These are phyloP conservation scores for Sarcophaga subvicina DNA, from an alignment of 2,888 invertebrate genomes.

Conservation along the genomic window DNA sequence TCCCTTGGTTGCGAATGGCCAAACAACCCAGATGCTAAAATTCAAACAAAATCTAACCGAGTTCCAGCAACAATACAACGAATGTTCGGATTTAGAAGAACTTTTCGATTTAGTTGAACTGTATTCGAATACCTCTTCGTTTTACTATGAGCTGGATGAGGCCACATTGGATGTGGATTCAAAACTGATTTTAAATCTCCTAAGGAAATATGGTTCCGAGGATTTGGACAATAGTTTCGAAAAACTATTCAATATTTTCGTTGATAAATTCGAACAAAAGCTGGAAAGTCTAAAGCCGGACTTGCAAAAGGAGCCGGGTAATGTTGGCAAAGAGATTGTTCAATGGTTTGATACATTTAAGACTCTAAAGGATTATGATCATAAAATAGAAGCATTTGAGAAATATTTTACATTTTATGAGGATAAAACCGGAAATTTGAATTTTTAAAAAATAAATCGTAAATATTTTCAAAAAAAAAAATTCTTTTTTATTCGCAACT, in stretches of 20 bases:
- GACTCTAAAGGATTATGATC: conserved; percentile 32
- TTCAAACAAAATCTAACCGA: conserved; percentile 59
- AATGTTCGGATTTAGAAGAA: conserved; percentile 41
- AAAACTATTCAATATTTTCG: conserved; percentile 52
- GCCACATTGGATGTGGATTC: conserved; percentile 29
- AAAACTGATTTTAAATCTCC: conserved; percentile 23
- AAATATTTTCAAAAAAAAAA: neutral
- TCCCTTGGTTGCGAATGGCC: neutral
- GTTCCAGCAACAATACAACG: conserved; percentile 42
- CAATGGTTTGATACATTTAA: conserved; percentile 44
- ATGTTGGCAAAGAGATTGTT: conserved; percentile 12
- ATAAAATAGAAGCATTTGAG: conserved; percentile 47
- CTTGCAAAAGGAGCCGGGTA: conserved; percentile 4
- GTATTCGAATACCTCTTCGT: conserved; percentile 63
- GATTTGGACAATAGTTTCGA: conserved; percentile 62
- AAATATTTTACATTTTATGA: conserved; percentile 41
- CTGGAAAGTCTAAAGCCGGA: conserved; percentile 35
- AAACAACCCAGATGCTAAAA: conserved; percentile 5
- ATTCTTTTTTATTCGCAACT: no score
- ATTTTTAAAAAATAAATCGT: neutral
- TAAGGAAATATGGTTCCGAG: conserved; percentile 58
- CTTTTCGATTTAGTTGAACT: conserved; percentile 58
- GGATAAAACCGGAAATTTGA: neutral
- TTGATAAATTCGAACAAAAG: conserved; percentile 40
- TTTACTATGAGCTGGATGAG: conserved; percentile 44